Conservation (phyloP, 2,797 vertebrate genomes). For the Pitangus sulphuratus region DNA sequence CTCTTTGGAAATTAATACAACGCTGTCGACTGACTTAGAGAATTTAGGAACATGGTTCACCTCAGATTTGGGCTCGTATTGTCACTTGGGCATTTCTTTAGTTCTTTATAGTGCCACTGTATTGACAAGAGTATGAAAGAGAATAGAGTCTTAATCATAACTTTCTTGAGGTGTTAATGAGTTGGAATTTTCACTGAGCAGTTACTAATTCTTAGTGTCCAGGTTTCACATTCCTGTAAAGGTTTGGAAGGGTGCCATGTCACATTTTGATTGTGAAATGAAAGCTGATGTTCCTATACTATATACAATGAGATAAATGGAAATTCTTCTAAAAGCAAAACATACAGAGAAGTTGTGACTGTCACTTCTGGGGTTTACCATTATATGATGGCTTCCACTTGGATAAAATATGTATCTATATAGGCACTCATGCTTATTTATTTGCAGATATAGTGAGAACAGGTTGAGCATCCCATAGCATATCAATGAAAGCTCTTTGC, state of each 20-base stretch:
- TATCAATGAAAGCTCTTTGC: constrained; percentile 47
- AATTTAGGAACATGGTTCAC: neutral
- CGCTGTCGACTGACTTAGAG: neutral
- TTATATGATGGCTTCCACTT: neutral
- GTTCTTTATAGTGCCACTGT: neutral
- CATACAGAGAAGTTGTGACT: neutral
- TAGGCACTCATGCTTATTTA: neutral
- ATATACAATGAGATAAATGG: neutral
- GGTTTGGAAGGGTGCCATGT: neutral
- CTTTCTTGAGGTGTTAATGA: neutral
- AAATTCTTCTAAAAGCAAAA: neutral
- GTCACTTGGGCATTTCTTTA: neutral
- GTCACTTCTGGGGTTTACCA: neutral
- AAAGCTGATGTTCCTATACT: neutral
- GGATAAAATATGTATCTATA: neutral
- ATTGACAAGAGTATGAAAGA: neutral
- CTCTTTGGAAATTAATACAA: neutral
- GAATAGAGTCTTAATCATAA: neutral
- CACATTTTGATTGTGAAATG: neutral
- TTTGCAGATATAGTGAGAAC: constrained; percentile 38
- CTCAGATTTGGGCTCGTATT: neutral
- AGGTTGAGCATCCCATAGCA: constrained; percentile 32
- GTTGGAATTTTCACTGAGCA: neutral
- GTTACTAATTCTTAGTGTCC: neutral
- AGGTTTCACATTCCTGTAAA: neutral